Evolutionary conservation across 1,140 invertebrate species (phyloP).

Genomic region (Penaeus indicus): DNA sequence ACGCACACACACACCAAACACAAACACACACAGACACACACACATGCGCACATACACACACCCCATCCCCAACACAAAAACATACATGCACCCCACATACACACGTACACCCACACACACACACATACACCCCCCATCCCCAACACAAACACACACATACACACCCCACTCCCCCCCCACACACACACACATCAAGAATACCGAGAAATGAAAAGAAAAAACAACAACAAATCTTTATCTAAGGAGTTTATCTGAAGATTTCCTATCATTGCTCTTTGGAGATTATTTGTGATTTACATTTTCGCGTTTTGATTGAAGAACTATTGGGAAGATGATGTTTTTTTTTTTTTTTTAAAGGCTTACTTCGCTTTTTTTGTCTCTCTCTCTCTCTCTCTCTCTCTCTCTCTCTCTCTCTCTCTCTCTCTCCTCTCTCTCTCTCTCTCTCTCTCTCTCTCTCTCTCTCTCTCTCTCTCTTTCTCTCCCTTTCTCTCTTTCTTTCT

Average conservation of each 20-base stretch:
- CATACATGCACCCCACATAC: neutral
- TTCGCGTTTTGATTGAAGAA: no score
- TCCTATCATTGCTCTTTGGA: no score
- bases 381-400: slow-evolving; percentile 28
- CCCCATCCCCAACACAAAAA: neutral
- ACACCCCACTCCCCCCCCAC: neutral
- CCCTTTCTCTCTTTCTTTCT: neutral
- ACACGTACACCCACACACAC: no score
- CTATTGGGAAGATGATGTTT: no score
- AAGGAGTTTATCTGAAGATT: neutral
- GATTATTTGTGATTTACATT: no score
- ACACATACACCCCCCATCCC: neutral
- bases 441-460: neutral
- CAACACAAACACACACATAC: neutral
- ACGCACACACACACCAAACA: slow-evolving; percentile 5
- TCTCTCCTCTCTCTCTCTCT: neutral
- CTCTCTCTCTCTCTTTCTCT: slow-evolving; percentile 26
- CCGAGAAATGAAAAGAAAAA: no score
- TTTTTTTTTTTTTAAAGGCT: neutral
- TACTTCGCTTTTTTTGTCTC: slow-evolving; percentile 1
- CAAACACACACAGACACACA: neutral
- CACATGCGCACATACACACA: no score
- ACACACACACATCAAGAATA: no score
- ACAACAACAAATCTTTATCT: neutral
- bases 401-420: neutral